Evolutionary conservation across 2,797 vertebrate genomes (phyloP).

Genomic region (Vireo griseus): DNA sequence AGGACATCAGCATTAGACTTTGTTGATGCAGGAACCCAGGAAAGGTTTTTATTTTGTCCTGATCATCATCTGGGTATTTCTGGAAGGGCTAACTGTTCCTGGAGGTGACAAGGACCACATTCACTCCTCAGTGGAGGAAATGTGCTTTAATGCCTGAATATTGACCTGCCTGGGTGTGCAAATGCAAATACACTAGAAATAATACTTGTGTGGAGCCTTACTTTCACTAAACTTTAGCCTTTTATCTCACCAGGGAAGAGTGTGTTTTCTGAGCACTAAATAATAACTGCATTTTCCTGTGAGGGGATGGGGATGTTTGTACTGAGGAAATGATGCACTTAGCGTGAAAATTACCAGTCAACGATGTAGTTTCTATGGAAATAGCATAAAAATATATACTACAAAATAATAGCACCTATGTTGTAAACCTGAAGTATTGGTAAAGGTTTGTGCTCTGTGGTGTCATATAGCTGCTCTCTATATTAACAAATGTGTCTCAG

Average conservation of each 20-base stretch:
- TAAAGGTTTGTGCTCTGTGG: background rate
- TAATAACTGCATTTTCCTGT: background rate
- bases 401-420: background rate
- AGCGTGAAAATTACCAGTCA: slow-evolving; percentile 34
- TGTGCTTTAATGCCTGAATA: background rate
- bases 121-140: background rate
- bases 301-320: slow-evolving; percentile 3
- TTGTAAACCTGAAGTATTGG: background rate
- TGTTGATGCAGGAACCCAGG: background rate
- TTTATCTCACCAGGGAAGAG: slow-evolving; percentile 1
- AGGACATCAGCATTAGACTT: background rate
- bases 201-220: background rate
- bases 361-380: slow-evolving; percentile 55
- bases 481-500: background rate
- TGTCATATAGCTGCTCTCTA: background rate
- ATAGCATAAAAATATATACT: background rate
- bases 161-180: background rate
- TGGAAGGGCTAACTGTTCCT: background rate
- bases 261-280: background rate
- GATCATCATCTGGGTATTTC: background rate
- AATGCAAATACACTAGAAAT: background rate
- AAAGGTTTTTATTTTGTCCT: background rate
- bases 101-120: background rate
- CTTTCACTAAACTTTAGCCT: background rate
- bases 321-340: slow-evolving; percentile 4